Base-by-base conservation (phyloP, 1,140 invertebrate genomes). In the Antheraea mylitta region DNA sequence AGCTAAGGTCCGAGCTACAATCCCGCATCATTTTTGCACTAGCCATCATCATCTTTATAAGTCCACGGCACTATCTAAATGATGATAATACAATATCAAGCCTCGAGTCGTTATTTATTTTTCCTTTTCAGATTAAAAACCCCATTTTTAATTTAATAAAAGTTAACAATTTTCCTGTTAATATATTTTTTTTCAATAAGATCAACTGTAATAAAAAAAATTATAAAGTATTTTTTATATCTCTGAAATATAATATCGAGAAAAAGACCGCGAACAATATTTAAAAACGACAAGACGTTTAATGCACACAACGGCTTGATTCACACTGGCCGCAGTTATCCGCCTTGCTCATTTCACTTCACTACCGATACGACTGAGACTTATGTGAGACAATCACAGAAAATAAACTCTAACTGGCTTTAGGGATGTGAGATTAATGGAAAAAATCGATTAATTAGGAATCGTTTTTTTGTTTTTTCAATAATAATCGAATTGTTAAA, bases 11-110 rank as follows among this genome's bases (percentile, higher is more conserved):
- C 53, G 92, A 91, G 79, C 91, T 92, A 78, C 91, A 92, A 72
- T 93, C 90, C 74, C 92, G 77, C 79, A 93, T 86, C 81, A 93
- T 80, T 78, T 93, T 93, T 48, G 91, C 91, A 87, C 91, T 93
- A 70, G 91, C 91, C 91, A 93, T 93, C 91, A 93, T 92, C 86
- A 92, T 93, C 74, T 82, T 89, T 37, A 2, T 16, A 63, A 63
- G 61, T 37, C 18, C 22, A 36, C 61, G 61, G 13, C 61, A 63
- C 61, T 16, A 22, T 63, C 37, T 18, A 36, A 53, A 13, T 6
- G 45, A 16, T 16, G 61, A 63, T 11, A 63, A 61, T 61, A 22
- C 1, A 63, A 18, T 63, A 37, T 36, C 30, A 61, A 61, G 19
- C 59, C n/a, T 13, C 8, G 13, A 63, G 30, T 64, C 58, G 22